These are phyloP conservation scores for Gymnorhina tibicen DNA, from an alignment of 2,113 vertebrate genomes.

Conservation along the genomic window DNA sequence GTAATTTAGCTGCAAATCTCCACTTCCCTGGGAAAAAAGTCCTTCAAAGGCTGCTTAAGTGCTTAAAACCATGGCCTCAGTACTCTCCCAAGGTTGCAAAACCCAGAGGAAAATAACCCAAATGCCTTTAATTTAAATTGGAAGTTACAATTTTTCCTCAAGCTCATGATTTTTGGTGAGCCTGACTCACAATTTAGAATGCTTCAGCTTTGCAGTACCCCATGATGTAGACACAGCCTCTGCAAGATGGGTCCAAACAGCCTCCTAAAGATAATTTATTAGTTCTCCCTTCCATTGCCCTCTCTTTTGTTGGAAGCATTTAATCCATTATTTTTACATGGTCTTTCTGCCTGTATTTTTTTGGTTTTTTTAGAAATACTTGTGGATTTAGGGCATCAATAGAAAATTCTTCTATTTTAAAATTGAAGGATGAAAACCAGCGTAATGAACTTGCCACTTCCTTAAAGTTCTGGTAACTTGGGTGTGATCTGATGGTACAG, in stretches of 20 bases:
- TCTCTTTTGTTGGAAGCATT: neutral
- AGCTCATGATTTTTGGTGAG: neutral
- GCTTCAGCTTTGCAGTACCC: neutral
- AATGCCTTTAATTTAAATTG: neutral
- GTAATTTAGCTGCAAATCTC: neutral
- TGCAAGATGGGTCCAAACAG: neutral
- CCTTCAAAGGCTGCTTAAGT: neutral
- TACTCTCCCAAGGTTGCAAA: neutral
- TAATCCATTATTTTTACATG: conserved; percentile 32
- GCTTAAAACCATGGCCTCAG: neutral
- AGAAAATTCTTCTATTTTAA: conserved; percentile 46
- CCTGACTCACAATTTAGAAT: neutral
- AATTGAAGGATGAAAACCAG: conserved; percentile 60
- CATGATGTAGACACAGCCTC: neutral
- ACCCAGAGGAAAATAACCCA: neutral
- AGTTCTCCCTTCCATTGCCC: neutral
- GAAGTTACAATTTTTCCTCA: neutral
- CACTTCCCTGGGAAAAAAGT: neutral
- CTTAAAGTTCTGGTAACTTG: conserved; percentile 70
- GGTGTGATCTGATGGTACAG: conserved; percentile 69
- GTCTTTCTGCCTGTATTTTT: neutral
- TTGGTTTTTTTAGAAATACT: neutral
- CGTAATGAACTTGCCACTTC: conserved; percentile 58
- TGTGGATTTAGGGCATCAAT: conserved; percentile 45
- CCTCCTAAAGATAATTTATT: neutral